Evolutionary conservation across 2,888 invertebrate species (phyloP).

Genomic region (Lagria hirta): DNA sequence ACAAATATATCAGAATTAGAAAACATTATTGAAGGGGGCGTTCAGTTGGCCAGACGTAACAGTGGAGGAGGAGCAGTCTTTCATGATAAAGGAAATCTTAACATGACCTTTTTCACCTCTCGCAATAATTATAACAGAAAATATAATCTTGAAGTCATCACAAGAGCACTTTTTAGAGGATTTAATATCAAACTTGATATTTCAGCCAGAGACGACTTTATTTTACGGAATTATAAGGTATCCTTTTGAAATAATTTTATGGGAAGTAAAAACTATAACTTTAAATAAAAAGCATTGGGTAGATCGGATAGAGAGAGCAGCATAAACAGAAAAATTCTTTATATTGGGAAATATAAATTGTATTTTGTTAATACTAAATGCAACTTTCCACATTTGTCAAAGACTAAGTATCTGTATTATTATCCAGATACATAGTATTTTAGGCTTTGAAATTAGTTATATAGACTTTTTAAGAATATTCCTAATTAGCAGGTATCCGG

Average conservation of each 20-base stretch:
- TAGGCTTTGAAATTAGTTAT: slow-evolving; percentile 6
- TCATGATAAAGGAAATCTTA: slow-evolving; percentile 92
- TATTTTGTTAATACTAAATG: too few relatives aligned
- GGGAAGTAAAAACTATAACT: background rate
- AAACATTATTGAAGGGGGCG: slow-evolving; percentile 58
- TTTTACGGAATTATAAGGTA: slow-evolving; percentile 78
- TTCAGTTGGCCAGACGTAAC: slow-evolving; percentile 82
- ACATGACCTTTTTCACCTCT: slow-evolving; percentile 88
- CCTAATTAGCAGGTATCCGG: slow-evolving; percentile 78
- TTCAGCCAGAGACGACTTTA: slow-evolving; percentile 83
- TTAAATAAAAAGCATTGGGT: too few relatives aligned
- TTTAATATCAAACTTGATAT: slow-evolving; percentile 78
- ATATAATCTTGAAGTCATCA: slow-evolving; percentile 85
- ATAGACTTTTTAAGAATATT: slow-evolving; percentile 15
- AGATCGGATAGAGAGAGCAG: too few relatives aligned
- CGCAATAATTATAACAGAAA: slow-evolving; percentile 80
- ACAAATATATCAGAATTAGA: slow-evolving; percentile 72
- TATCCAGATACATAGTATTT: too few relatives aligned
- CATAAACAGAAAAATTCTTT: too few relatives aligned
- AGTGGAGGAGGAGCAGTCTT: slow-evolving; percentile 97
- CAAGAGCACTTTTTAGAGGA: slow-evolving; percentile 76
- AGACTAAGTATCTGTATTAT: too few relatives aligned
- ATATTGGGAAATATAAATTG: too few relatives aligned
- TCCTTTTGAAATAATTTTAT: slow-evolving; percentile 53
- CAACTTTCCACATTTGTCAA: too few relatives aligned